Conservation (phyloP, 2,888 invertebrate species). For the Odontocolon sp. region DNA sequence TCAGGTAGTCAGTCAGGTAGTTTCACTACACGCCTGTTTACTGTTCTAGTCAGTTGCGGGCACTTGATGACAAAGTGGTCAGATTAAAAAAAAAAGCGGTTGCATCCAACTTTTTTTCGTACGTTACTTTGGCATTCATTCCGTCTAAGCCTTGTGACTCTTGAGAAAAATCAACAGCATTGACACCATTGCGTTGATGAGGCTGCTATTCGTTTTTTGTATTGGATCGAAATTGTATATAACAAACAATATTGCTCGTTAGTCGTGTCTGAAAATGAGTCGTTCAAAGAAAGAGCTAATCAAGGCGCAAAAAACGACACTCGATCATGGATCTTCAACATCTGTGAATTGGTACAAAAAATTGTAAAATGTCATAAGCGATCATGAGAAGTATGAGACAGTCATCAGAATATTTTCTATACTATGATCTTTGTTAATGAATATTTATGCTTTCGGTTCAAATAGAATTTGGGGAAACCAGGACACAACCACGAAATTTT, state of each 20-base stretch:
- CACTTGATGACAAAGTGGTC: conserved; percentile 11
- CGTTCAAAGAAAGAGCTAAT: conserved; percentile 29
- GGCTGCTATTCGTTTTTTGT: background rate
- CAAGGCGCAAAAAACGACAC: background rate
- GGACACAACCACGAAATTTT: conserved; percentile 15
- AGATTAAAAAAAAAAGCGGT: background rate
- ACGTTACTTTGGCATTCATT: background rate
- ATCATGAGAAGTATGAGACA: too few relatives aligned
- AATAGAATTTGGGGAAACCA: too few relatives aligned
- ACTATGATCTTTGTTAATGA: too few relatives aligned
- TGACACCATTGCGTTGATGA: conserved; percentile 11
- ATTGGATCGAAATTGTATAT: background rate
- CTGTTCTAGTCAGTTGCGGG: conserved; percentile 2
- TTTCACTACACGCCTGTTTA: too few relatives aligned
- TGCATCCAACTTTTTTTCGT: background rate
- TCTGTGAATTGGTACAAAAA: background rate
- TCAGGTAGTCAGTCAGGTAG: conserved; percentile 13
- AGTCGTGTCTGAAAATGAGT: conserved; percentile 6
- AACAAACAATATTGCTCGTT: background rate
- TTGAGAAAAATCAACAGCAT: background rate
- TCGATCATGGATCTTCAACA: background rate
- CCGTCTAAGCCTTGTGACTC: background rate
- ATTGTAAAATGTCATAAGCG: too few relatives aligned
- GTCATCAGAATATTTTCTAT: too few relatives aligned
- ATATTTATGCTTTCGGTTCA: too few relatives aligned